Percentiles rank a stretch among this genome's conserved stretches.
These are phyloP conservation scores for Columba guinea DNA, from an alignment of 2,797 vertebrate species.

Conservation along the genomic window DNA sequence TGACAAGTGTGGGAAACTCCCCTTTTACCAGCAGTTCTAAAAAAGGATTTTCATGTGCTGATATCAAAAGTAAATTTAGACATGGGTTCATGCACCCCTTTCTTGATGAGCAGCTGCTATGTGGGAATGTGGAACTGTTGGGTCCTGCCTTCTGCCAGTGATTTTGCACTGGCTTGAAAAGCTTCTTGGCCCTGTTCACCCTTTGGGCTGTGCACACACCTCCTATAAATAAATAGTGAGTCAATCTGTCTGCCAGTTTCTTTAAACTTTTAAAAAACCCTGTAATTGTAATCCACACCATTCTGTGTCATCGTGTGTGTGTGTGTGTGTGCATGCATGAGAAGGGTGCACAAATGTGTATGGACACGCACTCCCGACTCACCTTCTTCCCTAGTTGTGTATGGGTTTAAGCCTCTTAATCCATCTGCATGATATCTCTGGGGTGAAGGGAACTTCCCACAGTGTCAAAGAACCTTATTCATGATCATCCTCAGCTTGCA, in stretches of 20 bases:
- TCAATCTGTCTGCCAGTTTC: neutral
- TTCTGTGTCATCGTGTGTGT: neutral
- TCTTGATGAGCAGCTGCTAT: slow-evolving; percentile 45
- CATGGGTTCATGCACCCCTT: neutral
- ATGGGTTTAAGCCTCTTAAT: neutral
- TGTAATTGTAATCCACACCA: neutral
- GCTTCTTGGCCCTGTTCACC: neutral
- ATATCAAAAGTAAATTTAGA: slow-evolving; percentile 41
- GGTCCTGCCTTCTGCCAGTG: slow-evolving; percentile 4
- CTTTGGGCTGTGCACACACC: neutral
- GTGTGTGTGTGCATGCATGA: accelerated
- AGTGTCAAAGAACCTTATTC: neutral
- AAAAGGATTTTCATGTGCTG: neutral
- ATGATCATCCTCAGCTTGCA: neutral
- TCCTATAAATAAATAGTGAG: neutral
- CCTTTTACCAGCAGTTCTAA: neutral
- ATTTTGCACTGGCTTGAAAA: neutral
- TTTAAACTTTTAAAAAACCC: neutral
- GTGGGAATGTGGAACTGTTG: slow-evolving; percentile 36
- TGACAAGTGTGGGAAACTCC: neutral
- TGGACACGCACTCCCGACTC: accelerated
- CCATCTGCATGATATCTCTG: neutral
- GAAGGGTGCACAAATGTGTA: neutral
- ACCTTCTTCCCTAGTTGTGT: accelerated
- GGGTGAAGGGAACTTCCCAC: neutral